Base-by-base conservation (phyloP, 2,888 invertebrate genomes). In the Perithous albicinctus region DNA sequence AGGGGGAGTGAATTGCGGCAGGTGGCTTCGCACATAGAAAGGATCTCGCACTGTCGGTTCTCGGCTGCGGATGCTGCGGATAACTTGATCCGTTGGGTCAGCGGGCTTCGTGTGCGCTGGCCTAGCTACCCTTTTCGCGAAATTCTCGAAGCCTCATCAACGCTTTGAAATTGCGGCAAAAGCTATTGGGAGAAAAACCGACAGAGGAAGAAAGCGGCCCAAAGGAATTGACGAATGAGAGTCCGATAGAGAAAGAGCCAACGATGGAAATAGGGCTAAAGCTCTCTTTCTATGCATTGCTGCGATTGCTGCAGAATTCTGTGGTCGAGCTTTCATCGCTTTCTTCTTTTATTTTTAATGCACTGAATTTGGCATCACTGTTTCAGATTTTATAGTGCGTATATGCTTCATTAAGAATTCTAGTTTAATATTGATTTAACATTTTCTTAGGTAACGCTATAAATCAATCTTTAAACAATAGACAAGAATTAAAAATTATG, bases 11-110 rank as follows among this genome's bases (percentile, higher is more conserved):
- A 51, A 51, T 69, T 54, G 20, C 12, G 54, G 23, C 54, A 54
- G 51, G 38, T 69, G 54, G 59, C 51, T 23, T 69, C 69, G 69
- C 12, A 51, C 18, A n/a, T n/a, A 66, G 23, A 38, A 51, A 69
- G 23, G 38, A 59, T 59, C 56, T 29, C 32, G 5, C 20, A 2
- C 5, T 6, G 35, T 61, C 61, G 61, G 10, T 26, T 26, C 23
- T 54, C 54, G 54, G 18, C n/a, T 61, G 26, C 64, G 64, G 43
- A 64, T 15, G n/a, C 64, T 43, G 64, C 64, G 43, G 43, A 64
- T 64, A 64, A 64, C 64, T 43, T n/a, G 64, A 64, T 64, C 29
- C 43, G 3, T 35, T 59, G 59, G 59, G 29, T 32, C 35, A 59
- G 59, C 59, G 18, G 8, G 29, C 29, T 56, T 32, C 56, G 26